These are phyloP conservation scores for Mechanitis mazaeus DNA, from an alignment of 2,888 invertebrate genomes.

Conservation along the genomic window DNA sequence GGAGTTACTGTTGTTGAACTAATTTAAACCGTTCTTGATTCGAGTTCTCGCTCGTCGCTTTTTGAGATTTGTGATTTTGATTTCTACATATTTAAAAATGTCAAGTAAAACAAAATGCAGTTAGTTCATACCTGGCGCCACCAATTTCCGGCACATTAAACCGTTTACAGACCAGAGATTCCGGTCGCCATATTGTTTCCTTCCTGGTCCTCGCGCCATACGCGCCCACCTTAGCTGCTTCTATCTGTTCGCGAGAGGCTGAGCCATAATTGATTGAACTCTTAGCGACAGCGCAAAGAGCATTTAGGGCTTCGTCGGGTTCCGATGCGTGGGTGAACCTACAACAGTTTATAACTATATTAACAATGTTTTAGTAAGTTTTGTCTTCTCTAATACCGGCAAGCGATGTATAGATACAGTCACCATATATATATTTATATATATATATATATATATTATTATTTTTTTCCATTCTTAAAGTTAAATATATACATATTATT, in stretches of 20 bases:
- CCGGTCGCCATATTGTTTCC: conserved; percentile 87
- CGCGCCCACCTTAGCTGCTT: conserved; percentile 85
- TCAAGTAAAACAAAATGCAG: background rate
- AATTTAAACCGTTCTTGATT: no score
- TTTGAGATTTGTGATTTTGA: no score
- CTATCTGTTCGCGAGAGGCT: conserved; percentile 71
- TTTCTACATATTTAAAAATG: no score
- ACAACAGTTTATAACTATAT: background rate
- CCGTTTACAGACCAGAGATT: conserved; percentile 88
- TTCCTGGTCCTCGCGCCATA: conserved; percentile 86
- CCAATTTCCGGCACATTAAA: conserved; percentile 96
- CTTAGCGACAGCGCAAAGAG: conserved; percentile 52
- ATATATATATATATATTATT: no score
- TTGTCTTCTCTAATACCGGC: no score
- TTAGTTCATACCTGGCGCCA: conserved; percentile 42
- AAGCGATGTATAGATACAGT: no score
- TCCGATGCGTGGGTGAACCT: conserved; percentile 66
- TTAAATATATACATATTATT: no score
- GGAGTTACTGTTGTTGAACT: no score
- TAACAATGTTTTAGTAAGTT: background rate
- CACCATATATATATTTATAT: no score
- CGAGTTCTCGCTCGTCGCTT: no score
- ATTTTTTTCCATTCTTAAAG: no score
- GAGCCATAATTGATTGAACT: conserved; percentile 52
- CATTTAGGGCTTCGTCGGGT: conserved; percentile 60